Evolutionary conservation across 2,113 vertebrate species (phyloP), one percentile per base, ranked within the genome.

Genomic region (Labeo catla): DNA sequence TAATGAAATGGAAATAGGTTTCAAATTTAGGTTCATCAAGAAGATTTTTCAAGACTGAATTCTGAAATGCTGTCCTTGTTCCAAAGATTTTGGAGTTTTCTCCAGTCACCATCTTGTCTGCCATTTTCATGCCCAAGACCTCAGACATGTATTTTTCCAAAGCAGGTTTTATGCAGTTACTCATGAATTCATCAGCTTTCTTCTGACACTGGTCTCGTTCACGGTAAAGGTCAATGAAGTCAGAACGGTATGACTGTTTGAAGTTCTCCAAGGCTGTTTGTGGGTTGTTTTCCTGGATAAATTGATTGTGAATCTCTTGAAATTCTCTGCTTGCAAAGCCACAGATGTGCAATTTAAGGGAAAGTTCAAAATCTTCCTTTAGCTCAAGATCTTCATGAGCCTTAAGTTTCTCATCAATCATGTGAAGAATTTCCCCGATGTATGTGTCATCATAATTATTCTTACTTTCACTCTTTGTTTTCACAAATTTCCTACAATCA

Each of bases 321-420:
- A 93, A 93, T 4, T 89, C 15, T 1, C 6, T 85, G 12, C 88
- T 82, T 2, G 91, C 92, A 89, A 90, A 63, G n/a, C 87, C 86
- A 65, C 91, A 94, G 6, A 94, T 92, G 66, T 91, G 81, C 39
- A 90, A 45, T 83, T 93, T 91, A 4, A 94, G 47, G 2, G 92
- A 88, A 54, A 89, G 0, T 50, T 84, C 91, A 86, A 87, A 89
- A 11, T 63, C 19, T 8, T 21, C 72, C 0, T 52, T 6, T 3
- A 8, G 1, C 45, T 34, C 3, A 6, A 87, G 49, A 5, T 0
- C 54, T 50, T 52, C 12, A 72, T 85, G 43, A 84, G 8, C 1
- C 4, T 10, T 8, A 78, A 89, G 6, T 16, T n/a, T 13, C 54
- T 83, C 9, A 57, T 57, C 88, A 57, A 89, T 84, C 4, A 83